Evolutionary conservation across 2,797 vertebrate species (phyloP), one percentile per base, ranked within the genome.

Genomic region (Lagodon rhomboides): DNA sequence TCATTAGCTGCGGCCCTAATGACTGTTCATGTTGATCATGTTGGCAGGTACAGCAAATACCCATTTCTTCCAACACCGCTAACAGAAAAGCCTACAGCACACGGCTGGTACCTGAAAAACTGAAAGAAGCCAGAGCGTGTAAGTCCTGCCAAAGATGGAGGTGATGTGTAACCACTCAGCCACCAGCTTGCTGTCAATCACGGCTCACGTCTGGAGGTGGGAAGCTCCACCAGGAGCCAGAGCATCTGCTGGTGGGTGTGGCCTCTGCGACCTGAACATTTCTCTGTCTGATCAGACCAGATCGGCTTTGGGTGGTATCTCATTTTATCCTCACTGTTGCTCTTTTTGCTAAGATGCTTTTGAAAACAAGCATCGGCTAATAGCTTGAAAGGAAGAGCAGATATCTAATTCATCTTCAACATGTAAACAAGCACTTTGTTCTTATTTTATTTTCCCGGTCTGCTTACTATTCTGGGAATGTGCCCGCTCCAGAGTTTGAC

Each of bases 201-300:
- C 1, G 18, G 71, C 71, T 81, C 74, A 74, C 77, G 64, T 90
- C 81, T 73, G 92, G 82, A 90, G 89, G 90, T 91, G 92, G 92
- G 79, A 34, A 60, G 69, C 76, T 64, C 75, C 73, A 46, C 8
- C 82, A 50, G 72, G 77, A 87, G 89, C 80, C 80, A 71, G 86
- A 84, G 88, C 77, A 91, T 85, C 91, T 92, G 92, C 88, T 91
- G 91, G 92, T 92, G 92, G 93, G 93, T n/a, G 91, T 71, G 83
- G 76, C 83, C 85, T 86, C 84, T 9, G 46, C 5, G 50, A 86
- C 89, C 83, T 60, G 27, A 84, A 83, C n/a, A 80, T 82, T 51
- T 85, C 67, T 80, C 78, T 30, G 53, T 83, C 83, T 75, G 64
- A 81, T 86, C 62, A 56, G 68, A 85, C 50, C 71, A 67, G 55